Base-by-base conservation (phyloP, 1,140 invertebrate genomes). In the Nilaparvata lugens region DNA sequence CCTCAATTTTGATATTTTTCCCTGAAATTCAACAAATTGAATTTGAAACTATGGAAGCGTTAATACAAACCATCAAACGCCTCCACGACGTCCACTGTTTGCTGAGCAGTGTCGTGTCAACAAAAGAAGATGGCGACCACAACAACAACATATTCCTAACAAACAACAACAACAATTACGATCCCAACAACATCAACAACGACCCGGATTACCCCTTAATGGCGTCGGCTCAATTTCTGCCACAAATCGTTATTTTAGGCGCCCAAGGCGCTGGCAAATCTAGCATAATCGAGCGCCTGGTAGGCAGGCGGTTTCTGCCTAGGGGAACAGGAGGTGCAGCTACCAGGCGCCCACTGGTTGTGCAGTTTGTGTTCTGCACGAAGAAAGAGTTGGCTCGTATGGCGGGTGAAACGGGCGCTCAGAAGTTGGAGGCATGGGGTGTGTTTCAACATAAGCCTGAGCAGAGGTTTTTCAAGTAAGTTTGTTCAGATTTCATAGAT, bases 261-360 rank as follows among this genome's bases (percentile, higher is more conserved):
- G 16, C 52, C 23, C 85, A 87, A 76, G 61, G 62, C 21, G 56
- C 53, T 38, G 62, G 62, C 0, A 64, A 64, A 14, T 60, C 58
- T 13, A 52, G 73, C 13, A 56, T 64, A 0, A 25, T 64, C 1
- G 62, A 64, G 38, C 53, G 38, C 18, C 38, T 64, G 18, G 56
- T 64, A 11, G 55, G 60, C 0, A 57, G 56, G 51, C 45, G 59
- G 2, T 64, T 64, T 58, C 48, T 64, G 19, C 62, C 62, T 3
- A 21, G 58, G 25, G 62, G 59, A 21, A 58, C 38, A 9, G 21
- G 62, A 24, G 40, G 24, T 0, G 59, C 62, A 1, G 18, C 45
- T 48, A 35, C 31, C 31, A 48, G 45, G 21, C 2, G 45, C 7
- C 45, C 45, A 1, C 21, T 48, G 4, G 21, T 48, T 19, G 16